Conservation (phyloP, 2,888 invertebrate species). For the Agrilus cyanescens region DNA sequence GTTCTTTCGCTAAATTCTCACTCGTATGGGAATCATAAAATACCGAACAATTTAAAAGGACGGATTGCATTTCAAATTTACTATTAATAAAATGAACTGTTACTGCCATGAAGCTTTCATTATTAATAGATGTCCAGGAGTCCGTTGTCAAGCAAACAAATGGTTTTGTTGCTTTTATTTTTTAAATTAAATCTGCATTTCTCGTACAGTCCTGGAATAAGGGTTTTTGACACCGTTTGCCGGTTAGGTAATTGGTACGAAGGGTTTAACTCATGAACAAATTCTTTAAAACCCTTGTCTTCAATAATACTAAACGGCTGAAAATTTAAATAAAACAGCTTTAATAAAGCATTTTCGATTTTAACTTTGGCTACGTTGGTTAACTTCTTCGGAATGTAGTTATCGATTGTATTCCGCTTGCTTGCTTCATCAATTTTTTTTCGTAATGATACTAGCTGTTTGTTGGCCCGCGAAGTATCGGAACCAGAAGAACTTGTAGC, state of each 20-base stretch:
- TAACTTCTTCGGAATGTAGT: too few relatives aligned
- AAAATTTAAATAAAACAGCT: conserved; percentile 8
- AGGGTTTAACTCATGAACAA: conserved; percentile 12
- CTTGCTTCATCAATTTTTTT: too few relatives aligned
- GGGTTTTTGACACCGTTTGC: conserved; percentile 12
- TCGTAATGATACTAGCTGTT: too few relatives aligned
- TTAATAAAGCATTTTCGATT: too few relatives aligned
- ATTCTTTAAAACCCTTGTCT: conserved; percentile 14
- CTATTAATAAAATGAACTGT: conserved; percentile 19
- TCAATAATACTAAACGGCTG: conserved; percentile 18
- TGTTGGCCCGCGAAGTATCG: too few relatives aligned
- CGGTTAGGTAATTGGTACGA: conserved; percentile 14
- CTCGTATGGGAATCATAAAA: conserved; percentile 18
- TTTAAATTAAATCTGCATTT: too few relatives aligned
- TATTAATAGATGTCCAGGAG: conserved; percentile 22
- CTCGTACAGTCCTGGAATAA: conserved; percentile 13
- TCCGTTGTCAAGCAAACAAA: conserved; percentile 23
- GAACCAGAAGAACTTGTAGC: too few relatives aligned
- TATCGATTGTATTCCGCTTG: too few relatives aligned
- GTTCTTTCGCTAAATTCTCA: conserved; percentile 16
- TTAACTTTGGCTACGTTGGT: too few relatives aligned
- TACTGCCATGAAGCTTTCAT: conserved; percentile 20
- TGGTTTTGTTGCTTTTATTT: too few relatives aligned
- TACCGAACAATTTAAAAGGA: conserved; percentile 14
- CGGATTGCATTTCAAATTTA: too few relatives aligned